Conservation (phyloP, 2,113 vertebrate genomes). For the Pheucticus melanocephalus region DNA sequence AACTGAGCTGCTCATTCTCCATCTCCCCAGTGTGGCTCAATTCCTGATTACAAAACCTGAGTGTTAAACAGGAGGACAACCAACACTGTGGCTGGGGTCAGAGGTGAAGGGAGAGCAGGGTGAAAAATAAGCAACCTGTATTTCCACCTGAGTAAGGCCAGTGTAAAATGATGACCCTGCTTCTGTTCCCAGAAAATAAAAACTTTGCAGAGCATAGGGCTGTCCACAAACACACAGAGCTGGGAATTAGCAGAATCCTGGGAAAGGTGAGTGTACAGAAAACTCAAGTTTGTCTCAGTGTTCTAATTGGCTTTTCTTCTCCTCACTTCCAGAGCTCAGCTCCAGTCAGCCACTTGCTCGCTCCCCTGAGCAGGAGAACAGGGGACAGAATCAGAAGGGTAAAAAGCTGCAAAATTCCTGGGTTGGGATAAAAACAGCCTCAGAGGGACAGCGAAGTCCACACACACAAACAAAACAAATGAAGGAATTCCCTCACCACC, state of each 20-base stretch:
- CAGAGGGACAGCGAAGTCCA: neutral
- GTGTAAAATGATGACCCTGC: neutral
- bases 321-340: neutral
- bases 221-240: neutral
- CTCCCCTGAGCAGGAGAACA: neutral
- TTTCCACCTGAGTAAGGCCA: neutral
- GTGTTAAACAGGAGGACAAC: neutral
- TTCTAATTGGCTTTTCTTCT: neutral
- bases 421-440: neutral
- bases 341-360: no score
- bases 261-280: neutral
- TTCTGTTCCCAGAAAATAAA: neutral
- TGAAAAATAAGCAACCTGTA: neutral
- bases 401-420: neutral
- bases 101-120: neutral
- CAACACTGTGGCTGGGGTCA: neutral
- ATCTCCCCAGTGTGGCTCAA: neutral
- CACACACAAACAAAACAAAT: neutral
- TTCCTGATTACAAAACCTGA: neutral
- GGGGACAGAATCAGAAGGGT: neutral
- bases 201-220: fast-evolving
- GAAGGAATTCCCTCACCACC: neutral
- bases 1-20: neutral
- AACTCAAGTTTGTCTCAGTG: neutral
- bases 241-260: neutral